A percentile compares a stretch with the other conserved stretches of the same genome.
Conservation (phyloP, 1,140 invertebrate species). For the Mylabris phalerata region DNA sequence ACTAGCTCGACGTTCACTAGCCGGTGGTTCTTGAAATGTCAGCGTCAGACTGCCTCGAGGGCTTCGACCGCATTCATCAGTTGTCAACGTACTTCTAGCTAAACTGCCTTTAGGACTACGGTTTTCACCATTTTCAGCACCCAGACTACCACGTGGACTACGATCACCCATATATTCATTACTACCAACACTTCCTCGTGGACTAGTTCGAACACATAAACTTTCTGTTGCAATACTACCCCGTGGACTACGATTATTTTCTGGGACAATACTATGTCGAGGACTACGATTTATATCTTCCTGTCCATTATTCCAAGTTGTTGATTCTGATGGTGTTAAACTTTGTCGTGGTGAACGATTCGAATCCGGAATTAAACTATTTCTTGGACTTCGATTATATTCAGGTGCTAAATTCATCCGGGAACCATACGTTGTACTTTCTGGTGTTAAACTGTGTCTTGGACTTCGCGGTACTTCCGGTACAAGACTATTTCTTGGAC, state of each 20-base stretch:
- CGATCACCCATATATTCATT: slow-evolving; percentile 42
- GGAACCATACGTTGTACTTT: slow-evolving; percentile 52
- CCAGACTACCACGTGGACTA: slow-evolving; percentile 57
- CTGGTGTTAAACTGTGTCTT: slow-evolving; percentile 47
- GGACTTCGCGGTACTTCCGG: slow-evolving; percentile 56
- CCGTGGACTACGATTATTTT: slow-evolving; percentile 49
- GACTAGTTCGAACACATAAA: slow-evolving; percentile 45
- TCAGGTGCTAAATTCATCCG: slow-evolving; percentile 48
- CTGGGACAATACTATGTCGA: slow-evolving; percentile 53
- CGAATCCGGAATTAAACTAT: slow-evolving; percentile 53
- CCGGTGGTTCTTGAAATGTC: slow-evolving; percentile 54
- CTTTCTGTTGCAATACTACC: slow-evolving; percentile 52
- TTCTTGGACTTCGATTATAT: slow-evolving; percentile 57
- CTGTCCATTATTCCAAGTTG: slow-evolving; percentile 42
- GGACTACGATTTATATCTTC: slow-evolving; percentile 46
- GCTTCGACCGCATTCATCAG: slow-evolving; percentile 46
- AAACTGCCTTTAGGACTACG: slow-evolving; percentile 56
- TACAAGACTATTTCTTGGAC: slow-evolving; percentile 52
- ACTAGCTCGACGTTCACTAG: slow-evolving; percentile 51
- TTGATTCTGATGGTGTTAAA: slow-evolving; percentile 46
- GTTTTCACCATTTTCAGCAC: slow-evolving; percentile 43
- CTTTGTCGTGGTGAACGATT: slow-evolving; percentile 53
- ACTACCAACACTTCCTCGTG: slow-evolving; percentile 52
- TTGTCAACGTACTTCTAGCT: slow-evolving; percentile 45
- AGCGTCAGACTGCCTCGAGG: slow-evolving; percentile 52